These are phyloP conservation scores for Rhinoderma darwinii DNA, from an alignment of 2,113 vertebrate species.

Conservation along the genomic window DNA sequence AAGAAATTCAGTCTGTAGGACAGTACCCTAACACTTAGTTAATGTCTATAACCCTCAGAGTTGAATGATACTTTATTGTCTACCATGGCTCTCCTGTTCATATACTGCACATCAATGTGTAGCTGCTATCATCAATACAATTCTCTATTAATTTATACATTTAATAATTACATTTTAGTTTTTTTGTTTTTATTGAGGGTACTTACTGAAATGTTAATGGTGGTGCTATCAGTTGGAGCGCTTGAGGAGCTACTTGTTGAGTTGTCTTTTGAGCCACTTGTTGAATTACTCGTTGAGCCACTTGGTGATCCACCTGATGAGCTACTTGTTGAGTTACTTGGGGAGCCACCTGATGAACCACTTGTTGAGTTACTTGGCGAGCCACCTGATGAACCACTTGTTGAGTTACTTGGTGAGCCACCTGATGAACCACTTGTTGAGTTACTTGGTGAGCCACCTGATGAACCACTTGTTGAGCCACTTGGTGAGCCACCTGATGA, in stretches of 20 bases:
- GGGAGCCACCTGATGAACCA: neutral
- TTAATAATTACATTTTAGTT: neutral
- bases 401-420: neutral
- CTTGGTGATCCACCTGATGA: neutral
- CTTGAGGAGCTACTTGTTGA: neutral
- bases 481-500: neutral
- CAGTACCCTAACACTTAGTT: neutral
- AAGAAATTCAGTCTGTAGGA: neutral
- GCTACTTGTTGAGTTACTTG: neutral
- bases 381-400: neutral
- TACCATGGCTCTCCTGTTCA: neutral
- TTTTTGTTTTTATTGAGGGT: neutral
- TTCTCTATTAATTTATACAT: neutral
- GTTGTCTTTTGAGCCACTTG: neutral
- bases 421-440: neutral
- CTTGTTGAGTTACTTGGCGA: neutral
- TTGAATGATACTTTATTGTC: neutral
- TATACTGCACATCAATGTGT: neutral
- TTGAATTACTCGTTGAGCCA: neutral
- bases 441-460: too few species aligned
- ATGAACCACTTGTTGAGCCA: neutral
- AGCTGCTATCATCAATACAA: neutral
- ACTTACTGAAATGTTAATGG: conserved; percentile 31
- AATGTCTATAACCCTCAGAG: neutral
- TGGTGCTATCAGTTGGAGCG: neutral